These are phyloP conservation scores for Lottia scabra DNA, from an alignment of 2,888 invertebrate species.

Conservation along the genomic window DNA sequence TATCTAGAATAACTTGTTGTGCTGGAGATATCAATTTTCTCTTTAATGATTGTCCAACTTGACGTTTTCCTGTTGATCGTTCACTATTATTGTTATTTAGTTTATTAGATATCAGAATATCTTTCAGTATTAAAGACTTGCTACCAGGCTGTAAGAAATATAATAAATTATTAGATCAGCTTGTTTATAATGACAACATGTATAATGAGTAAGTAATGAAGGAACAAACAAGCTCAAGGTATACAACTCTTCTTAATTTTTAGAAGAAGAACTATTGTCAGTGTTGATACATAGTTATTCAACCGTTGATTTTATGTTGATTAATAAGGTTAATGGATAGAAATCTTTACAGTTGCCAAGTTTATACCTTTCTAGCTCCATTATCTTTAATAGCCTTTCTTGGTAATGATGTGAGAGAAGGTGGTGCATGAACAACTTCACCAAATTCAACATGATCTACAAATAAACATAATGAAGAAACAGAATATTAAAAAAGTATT, in stretches of 20 bases:
- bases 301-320: too few species aligned
- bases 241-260: too few species aligned
- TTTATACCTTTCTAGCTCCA: constrained; percentile 19
- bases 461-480: not conserved
- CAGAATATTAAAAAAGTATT: too few species aligned
- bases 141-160: constrained; percentile 20
- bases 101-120: constrained; percentile 1
- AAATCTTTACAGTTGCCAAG: not conserved
- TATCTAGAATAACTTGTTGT: constrained; percentile 22
- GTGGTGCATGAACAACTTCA: constrained; percentile 33
- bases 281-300: too few species aligned
- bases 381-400: constrained; percentile 18
- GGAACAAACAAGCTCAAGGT: too few species aligned
- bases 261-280: too few species aligned
- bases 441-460: constrained; percentile 34
- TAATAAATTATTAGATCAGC: not conserved
- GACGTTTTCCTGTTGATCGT: not conserved
- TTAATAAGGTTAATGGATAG: too few species aligned
- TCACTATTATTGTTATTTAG: not conserved
- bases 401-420: constrained; percentile 25
- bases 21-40: constrained; percentile 19
- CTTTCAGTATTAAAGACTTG: constrained; percentile 19
- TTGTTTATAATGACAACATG: not conserved
- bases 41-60: constrained; percentile 20
- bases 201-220: not conserved